phyloP scores from a whole-genome alignment of 2,113 vertebrate species.

The Bufo bufo region DNA sequence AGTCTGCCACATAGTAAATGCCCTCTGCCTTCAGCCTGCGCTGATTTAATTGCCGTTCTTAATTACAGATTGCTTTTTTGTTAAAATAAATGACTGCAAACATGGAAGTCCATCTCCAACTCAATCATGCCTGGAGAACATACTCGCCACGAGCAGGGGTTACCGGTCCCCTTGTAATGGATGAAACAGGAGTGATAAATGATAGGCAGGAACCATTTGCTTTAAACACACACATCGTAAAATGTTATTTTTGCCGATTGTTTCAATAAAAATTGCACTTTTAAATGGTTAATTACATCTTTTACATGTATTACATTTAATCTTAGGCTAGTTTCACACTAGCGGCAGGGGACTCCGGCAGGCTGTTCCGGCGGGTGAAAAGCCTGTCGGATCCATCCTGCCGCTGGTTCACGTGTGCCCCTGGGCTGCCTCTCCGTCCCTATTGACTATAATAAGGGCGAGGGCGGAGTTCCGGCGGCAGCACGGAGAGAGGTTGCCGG shows the following conservation, averaged over 20 bases:
- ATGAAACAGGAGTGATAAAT: neutral
- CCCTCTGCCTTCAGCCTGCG: neutral
- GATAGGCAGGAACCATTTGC: neutral
- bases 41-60: conserved; percentile 18
- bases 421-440: too few species aligned
- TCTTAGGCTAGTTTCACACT: too few species aligned
- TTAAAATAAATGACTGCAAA: conserved; percentile 2
- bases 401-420: too few species aligned
- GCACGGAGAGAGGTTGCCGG: too few species aligned
- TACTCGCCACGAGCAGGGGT: neutral
- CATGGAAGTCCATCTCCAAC: neutral
- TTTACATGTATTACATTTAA: too few species aligned
- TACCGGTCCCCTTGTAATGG: neutral
- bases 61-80: conserved; percentile 2
- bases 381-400: too few species aligned
- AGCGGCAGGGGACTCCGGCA: too few species aligned
- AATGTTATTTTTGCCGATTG: neutral
- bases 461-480: too few species aligned
- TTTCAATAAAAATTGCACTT: neutral
- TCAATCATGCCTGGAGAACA: neutral
- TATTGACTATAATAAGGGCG: too few species aligned
- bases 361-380: too few species aligned
- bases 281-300: too few species aligned
- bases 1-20: conserved; percentile 28
- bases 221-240: neutral